Evolutionary conservation across 2,113 vertebrate species (phyloP).

Genomic region (Epinephelus moara): DNA sequence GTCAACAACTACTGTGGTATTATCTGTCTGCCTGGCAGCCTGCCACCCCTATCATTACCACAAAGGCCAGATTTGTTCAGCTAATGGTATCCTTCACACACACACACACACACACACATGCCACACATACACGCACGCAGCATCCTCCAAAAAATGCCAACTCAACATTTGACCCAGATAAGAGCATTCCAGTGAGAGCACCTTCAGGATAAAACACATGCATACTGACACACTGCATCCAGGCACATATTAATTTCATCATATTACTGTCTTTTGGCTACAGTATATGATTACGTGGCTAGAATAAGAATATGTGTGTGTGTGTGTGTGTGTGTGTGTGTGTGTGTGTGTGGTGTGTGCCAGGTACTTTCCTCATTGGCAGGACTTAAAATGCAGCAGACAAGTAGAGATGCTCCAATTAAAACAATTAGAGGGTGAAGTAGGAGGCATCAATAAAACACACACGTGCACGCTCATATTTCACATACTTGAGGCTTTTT

Average conservation of each 20-base stretch:
- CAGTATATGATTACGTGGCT: conserved; percentile 37
- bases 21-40: conserved; percentile 77
- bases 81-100: conserved; percentile 62
- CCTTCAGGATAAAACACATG: conserved; percentile 41
- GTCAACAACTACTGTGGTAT: conserved; percentile 67
- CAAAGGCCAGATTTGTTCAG: conserved; percentile 72
- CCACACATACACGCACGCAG: conserved; percentile 10
- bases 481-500: conserved; percentile 45
- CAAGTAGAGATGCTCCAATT: conserved; percentile 53
- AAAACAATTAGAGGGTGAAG: conserved; percentile 61
- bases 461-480: conserved; percentile 22
- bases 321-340: conserved; percentile 21
- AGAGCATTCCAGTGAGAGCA: conserved; percentile 64
- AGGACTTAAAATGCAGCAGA: conserved; percentile 26
- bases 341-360: conserved; percentile 17
- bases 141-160: conserved; percentile 50
- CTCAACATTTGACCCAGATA: conserved; percentile 66
- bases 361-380: conserved; percentile 70
- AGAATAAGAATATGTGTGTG: conserved; percentile 24
- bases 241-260: conserved; percentile 38
- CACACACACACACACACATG: conserved; percentile 23
- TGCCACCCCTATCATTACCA: conserved; percentile 73
- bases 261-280: conserved; percentile 47
- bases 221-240: conserved; percentile 34
- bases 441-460: conserved; percentile 8